Percentiles rank a stretch among this genome's conserved stretches.
phyloP scores from a whole-genome alignment of 2,888 invertebrate genomes.

The Folsomia candida region DNA sequence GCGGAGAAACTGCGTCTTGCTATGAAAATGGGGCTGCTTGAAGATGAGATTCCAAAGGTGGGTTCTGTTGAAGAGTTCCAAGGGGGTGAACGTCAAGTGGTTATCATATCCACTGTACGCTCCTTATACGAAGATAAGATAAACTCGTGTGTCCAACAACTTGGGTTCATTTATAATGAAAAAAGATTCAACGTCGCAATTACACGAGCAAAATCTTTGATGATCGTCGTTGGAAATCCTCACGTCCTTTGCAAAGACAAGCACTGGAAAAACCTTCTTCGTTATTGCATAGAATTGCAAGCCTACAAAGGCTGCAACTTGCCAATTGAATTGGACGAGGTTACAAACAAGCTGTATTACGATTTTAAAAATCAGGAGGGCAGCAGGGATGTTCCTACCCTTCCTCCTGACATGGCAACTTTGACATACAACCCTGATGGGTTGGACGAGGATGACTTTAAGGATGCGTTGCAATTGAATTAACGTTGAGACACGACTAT shows the following conservation, averaged over 20 bases:
- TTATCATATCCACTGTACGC: conserved; percentile 69
- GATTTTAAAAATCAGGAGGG: not conserved
- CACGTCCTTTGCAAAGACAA: conserved; percentile 65
- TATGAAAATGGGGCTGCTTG: conserved; percentile 56
- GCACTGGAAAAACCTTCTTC: conserved; percentile 66
- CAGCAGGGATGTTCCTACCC: not conserved
- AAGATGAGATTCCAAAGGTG: conserved; percentile 62
- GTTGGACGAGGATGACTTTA: conserved; percentile 9
- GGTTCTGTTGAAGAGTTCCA: conserved; percentile 85
- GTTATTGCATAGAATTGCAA: conserved; percentile 63
- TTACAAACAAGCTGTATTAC: not conserved
- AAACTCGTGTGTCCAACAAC: conserved; percentile 41
- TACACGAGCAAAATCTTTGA: conserved; percentile 75
- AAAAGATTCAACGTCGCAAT: conserved; percentile 86
- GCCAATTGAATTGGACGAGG: conserved; percentile 52
- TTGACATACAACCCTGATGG: conserved; percentile 18
- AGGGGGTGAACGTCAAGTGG: conserved; percentile 64
- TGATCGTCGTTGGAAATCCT: conserved; percentile 82
- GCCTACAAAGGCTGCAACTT: conserved; percentile 71
- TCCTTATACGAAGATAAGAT: conserved; percentile 54
- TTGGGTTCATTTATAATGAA: conserved; percentile 72
- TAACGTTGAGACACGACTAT: too few species aligned
- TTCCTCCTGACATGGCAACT: conserved; percentile 14
- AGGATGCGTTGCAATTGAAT: not conserved
- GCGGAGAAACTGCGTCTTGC: conserved; percentile 64